Evolutionary conservation across 2,888 invertebrate species (phyloP), one percentile per base, ranked within the genome.

Genomic region (Lasius platythorax): DNA sequence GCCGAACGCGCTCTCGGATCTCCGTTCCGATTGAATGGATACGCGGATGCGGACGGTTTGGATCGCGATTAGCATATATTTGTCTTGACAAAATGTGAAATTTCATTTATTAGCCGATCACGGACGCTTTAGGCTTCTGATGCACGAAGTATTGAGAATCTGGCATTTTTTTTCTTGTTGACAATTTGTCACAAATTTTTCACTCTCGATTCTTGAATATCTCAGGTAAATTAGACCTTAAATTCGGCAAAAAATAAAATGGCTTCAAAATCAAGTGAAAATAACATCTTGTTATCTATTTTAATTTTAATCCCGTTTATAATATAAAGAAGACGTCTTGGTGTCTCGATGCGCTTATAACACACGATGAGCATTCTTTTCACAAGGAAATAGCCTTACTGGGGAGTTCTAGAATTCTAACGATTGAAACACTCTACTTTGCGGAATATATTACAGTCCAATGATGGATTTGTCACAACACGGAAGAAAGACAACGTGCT

Each of bases 401-500:
- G 3, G 50, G 37, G 37, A n/a, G 18, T 40, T 67, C 33, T 18
- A 30, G 56, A 33, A 64, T 53, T 67, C 12, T 67, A 23, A 56
- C n/a, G 40, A 64, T 63, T 18, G 40, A 37, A 23, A 67, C 12
- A 12, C 23, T 56, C 28, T n/a, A 56, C n/a, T 28, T 76, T 6
- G 40, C 40, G 23, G 28, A 5, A 33, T 3, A 61, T 75, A 30
- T 75, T 30, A 40, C 12, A 56, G 67, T 67, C n/a, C 67, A 56
- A 28, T 30, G 40, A 78, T 30, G 66, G 12, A 56, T 56, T 67
- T 56, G 43, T 78, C 68, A 58, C 30, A 43, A 12, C n/a, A 43
- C 78, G 78, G 78, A 78, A 78, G 78, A 58, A n/a, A 43, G 68
- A 78, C 78, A 68, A 76, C 56, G n/a, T 78, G n/a, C 56, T 68